Conservation (phyloP, 2,888 invertebrate genomes). For the Caradrina kadenii region DNA sequence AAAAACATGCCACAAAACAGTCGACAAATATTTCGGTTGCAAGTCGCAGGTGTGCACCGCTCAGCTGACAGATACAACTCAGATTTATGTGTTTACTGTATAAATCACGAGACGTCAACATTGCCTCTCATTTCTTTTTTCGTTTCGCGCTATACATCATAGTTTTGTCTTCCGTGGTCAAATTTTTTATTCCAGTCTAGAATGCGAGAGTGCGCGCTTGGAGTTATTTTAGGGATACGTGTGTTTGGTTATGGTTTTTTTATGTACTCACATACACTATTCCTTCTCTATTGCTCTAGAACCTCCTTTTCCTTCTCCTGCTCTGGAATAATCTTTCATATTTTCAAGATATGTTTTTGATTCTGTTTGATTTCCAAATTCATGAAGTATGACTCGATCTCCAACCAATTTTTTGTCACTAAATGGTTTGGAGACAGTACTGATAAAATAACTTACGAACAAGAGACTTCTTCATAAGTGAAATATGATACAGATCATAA, state of each 20-base stretch:
- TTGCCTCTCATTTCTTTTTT: constrained; percentile 81
- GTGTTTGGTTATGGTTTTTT: constrained; percentile 16
- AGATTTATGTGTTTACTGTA: constrained; percentile 91
- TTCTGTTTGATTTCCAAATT: background rate
- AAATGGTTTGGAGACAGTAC: background rate
- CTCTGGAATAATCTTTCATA: background rate
- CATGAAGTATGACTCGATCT: no score
- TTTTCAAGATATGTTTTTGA: background rate
- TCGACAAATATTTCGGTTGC: constrained; percentile 65
- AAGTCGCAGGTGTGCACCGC: constrained; percentile 66
- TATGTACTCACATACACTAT: background rate
- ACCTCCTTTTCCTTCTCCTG: background rate
- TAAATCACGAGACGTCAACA: constrained; percentile 87
- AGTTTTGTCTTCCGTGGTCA: constrained; percentile 82
- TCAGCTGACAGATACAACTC: constrained; percentile 87
- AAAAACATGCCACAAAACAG: constrained; percentile 31
- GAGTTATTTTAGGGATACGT: constrained; percentile 38
- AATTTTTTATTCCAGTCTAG: constrained; percentile 61
- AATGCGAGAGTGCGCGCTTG: constrained; percentile 38
- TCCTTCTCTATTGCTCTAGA: no score
- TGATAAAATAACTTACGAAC: background rate
- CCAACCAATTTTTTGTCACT: background rate
- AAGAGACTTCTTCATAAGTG: background rate
- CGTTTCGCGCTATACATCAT: constrained; percentile 82
- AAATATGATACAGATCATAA: constrained; percentile 17